Conservation (phyloP, 1,140 invertebrate genomes). For the Lepidurus couesii region DNA sequence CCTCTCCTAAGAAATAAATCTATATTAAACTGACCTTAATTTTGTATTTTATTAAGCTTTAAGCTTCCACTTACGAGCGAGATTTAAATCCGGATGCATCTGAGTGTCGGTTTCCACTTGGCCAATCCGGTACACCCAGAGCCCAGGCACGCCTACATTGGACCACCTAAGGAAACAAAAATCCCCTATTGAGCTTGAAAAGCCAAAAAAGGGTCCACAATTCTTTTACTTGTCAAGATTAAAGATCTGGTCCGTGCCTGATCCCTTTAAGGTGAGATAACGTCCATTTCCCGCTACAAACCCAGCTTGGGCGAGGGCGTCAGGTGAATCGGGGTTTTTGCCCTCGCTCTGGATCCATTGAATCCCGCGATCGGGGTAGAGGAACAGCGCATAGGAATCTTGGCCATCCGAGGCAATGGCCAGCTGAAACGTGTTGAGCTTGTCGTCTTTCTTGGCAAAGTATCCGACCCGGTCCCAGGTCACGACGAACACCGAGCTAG, state of each 20-base stretch:
- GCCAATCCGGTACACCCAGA: slow-evolving; percentile 78
- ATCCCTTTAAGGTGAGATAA: slow-evolving; percentile 65
- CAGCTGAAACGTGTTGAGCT: slow-evolving; percentile 74
- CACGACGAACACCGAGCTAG: slow-evolving; percentile 60
- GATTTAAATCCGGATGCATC: slow-evolving; percentile 59
- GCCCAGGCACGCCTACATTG: slow-evolving; percentile 72
- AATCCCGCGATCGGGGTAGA: slow-evolving; percentile 80
- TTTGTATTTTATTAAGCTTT: not conserved
- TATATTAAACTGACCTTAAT: not conserved
- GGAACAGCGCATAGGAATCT: slow-evolving; percentile 73
- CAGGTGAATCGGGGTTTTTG: slow-evolving; percentile 58
- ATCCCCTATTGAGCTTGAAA: slow-evolving; percentile 14
- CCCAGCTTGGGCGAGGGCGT: slow-evolving; percentile 79
- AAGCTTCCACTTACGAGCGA: slow-evolving; percentile 40
- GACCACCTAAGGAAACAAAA: slow-evolving; percentile 60
- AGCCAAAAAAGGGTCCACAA: slow-evolving; percentile 14
- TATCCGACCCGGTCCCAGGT: slow-evolving; percentile 70
- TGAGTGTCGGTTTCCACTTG: slow-evolving; percentile 54
- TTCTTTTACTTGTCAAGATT: slow-evolving; percentile 61
- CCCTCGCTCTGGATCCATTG: slow-evolving; percentile 78
- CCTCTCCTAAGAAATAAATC: not conserved
- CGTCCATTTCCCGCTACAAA: slow-evolving; percentile 74
- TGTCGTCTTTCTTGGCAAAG: slow-evolving; percentile 53
- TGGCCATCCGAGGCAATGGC: slow-evolving; percentile 73
- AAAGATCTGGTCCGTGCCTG: slow-evolving; percentile 77